Evolutionary conservation across 2,888 invertebrate species (phyloP).

Genomic region (Acanthosepion pharaonis): DNA sequence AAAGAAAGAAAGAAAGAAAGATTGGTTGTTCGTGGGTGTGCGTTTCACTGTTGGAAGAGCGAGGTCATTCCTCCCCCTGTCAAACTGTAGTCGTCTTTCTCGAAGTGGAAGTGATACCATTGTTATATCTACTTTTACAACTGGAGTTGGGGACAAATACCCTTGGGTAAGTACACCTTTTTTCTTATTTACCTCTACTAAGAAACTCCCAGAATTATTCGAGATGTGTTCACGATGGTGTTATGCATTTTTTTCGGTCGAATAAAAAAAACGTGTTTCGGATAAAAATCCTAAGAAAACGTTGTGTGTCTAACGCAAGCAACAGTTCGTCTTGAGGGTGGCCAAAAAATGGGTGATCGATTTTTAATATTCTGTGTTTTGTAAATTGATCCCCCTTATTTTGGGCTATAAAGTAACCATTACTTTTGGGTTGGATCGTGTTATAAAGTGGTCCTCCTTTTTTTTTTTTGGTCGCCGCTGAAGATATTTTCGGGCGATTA

Average conservation of each 20-base stretch:
- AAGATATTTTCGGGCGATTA: not conserved
- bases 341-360: not conserved
- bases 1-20: not conserved
- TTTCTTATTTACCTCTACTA: not conserved
- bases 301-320: not conserved
- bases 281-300: not conserved
- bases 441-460: not conserved
- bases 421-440: not conserved
- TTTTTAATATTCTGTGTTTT: not conserved
- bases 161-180: not conserved
- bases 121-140: not conserved
- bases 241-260: not conserved
- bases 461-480: not conserved
- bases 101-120: not conserved
- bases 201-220: not conserved
- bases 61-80: not conserved
- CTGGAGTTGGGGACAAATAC: not conserved
- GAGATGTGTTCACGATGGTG: not conserved
- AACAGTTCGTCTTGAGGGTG: not conserved
- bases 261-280: not conserved
- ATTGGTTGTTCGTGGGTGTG: not conserved
- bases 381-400: not conserved
- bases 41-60: not conserved
- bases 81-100: not conserved
- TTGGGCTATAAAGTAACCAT: not conserved